Evolutionary conservation across 2,797 vertebrate species (phyloP).

Genomic region (Takifugu ocellatus): DNA sequence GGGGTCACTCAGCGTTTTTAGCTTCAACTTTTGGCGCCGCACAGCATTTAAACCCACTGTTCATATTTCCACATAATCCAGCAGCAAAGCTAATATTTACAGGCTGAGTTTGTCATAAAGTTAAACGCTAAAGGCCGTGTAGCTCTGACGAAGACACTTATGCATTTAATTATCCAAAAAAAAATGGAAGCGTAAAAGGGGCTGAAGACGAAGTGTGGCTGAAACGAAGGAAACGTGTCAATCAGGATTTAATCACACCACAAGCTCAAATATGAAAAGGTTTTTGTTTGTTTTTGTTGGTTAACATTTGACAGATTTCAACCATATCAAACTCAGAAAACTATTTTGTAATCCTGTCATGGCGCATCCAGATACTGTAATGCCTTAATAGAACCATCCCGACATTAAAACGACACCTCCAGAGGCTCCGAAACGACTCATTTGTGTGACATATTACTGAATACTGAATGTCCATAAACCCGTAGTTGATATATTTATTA

Average conservation of each 20-base stretch:
- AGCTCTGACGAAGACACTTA: not conserved
- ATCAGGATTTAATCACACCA: slow-evolving; percentile 24
- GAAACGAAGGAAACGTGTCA: not conserved
- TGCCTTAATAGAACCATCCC: slow-evolving; percentile 72
- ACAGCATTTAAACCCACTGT: slow-evolving; percentile 13
- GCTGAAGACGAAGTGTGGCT: not conserved
- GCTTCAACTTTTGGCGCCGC: slow-evolving; percentile 21
- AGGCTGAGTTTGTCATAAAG: not conserved
- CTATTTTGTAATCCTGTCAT: slow-evolving; percentile 15
- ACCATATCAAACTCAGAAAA: slow-evolving; percentile 26
- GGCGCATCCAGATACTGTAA: slow-evolving; percentile 49
- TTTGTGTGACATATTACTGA: slow-evolving; percentile 38
- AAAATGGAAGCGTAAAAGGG: too few species aligned
- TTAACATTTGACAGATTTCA: slow-evolving; percentile 1
- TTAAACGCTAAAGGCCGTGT: slow-evolving; percentile 2
- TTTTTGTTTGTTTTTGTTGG: slow-evolving; percentile 14
- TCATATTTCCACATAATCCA: slow-evolving; percentile 15
- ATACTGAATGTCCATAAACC: slow-evolving; percentile 41
- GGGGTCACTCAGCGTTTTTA: slow-evolving; percentile 6
- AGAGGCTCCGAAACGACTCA: slow-evolving; percentile 28
- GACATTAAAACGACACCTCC: slow-evolving; percentile 27
- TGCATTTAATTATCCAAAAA: too few species aligned
- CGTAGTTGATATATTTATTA: slow-evolving; percentile 28
- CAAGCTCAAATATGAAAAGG: slow-evolving; percentile 19
- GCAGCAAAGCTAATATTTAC: slow-evolving; percentile 20